These are phyloP conservation scores for Epinephelus fuscoguttatus DNA, from an alignment of 2,113 vertebrate species.

Conservation along the genomic window DNA sequence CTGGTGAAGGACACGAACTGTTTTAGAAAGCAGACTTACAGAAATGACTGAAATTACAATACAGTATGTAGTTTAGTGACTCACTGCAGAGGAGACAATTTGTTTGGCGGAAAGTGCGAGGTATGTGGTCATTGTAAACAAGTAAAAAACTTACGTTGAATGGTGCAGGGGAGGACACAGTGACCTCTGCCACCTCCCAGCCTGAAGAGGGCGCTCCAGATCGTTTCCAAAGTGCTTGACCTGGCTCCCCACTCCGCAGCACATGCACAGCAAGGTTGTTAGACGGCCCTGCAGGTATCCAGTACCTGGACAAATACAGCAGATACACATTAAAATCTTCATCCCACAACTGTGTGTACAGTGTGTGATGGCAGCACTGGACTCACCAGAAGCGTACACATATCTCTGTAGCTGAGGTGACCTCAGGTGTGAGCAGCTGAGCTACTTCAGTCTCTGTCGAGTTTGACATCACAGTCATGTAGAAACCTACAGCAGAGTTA, in stretches of 20 bases:
- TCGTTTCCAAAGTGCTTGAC: constrained; percentile 71
- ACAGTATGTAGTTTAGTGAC: background rate
- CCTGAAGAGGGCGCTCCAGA: constrained; percentile 59
- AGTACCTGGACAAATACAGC: constrained; percentile 75
- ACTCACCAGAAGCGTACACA: constrained; percentile 84
- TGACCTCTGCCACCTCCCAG: constrained; percentile 84
- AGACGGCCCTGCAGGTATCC: constrained; percentile 63
- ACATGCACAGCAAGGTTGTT: constrained; percentile 72
- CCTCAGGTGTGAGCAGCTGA: constrained; percentile 75
- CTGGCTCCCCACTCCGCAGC: constrained; percentile 43
- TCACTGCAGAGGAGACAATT: background rate
- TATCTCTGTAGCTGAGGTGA: constrained; percentile 58
- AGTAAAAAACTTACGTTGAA: constrained; percentile 61
- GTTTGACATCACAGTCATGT: constrained; percentile 62
- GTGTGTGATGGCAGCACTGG: background rate
- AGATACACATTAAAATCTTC: background rate
- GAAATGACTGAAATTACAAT: background rate
- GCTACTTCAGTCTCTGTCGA: constrained; percentile 38
- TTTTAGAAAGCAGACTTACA: background rate
- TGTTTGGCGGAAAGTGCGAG: background rate
- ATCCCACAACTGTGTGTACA: background rate
- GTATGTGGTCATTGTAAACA: background rate
- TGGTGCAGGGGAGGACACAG: constrained; percentile 75
- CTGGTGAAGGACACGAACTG: constrained; percentile 41
- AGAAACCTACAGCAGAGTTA: constrained; percentile 74